phyloP scores from a whole-genome alignment of 2,888 invertebrate genomes.

The Rhimphoctona megacephalus region DNA sequence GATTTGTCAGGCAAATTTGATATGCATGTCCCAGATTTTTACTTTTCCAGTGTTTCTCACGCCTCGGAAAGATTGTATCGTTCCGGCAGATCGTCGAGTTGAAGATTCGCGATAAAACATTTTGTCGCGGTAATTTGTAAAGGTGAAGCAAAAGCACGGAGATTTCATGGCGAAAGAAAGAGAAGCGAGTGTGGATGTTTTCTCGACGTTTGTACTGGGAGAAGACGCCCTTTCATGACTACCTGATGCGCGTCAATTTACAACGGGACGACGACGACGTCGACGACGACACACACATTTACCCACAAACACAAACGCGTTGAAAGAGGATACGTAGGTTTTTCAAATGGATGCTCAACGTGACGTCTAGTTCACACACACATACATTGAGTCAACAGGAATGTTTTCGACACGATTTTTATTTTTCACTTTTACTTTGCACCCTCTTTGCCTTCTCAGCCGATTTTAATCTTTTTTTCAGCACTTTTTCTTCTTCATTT shows the following conservation, averaged over 20 bases:
- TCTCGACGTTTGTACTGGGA: conserved; percentile 25
- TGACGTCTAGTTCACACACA: conserved; percentile 43
- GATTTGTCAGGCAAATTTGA: conserved; percentile 15
- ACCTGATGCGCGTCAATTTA: conserved; percentile 77
- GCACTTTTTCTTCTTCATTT: conserved; percentile 30
- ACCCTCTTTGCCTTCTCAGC: conserved; percentile 23
- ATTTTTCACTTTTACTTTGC: conserved; percentile 10
- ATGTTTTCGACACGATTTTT: conserved; percentile 34
- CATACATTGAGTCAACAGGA: not conserved
- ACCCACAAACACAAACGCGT: not conserved
- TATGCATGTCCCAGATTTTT: not conserved
- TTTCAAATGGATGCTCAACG: conserved; percentile 53
- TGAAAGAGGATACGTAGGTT: conserved; percentile 36
- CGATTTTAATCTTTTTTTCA: conserved; percentile 28
- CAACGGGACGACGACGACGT: conserved; percentile 44
- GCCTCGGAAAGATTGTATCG: conserved; percentile 10
- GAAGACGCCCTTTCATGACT: conserved; percentile 72
- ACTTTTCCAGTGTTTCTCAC: not conserved
- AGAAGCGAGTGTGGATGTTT: conserved; percentile 46
- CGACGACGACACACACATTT: conserved; percentile 4
- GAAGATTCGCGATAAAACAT: conserved; percentile 54
- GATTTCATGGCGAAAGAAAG: conserved; percentile 28
- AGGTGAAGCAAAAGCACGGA: conserved; percentile 49
- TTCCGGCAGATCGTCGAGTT: conserved; percentile 23
- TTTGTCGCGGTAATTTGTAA: conserved; percentile 60